phyloP scores from a whole-genome alignment of 2,113 vertebrate species.

The Bufo bufo region DNA sequence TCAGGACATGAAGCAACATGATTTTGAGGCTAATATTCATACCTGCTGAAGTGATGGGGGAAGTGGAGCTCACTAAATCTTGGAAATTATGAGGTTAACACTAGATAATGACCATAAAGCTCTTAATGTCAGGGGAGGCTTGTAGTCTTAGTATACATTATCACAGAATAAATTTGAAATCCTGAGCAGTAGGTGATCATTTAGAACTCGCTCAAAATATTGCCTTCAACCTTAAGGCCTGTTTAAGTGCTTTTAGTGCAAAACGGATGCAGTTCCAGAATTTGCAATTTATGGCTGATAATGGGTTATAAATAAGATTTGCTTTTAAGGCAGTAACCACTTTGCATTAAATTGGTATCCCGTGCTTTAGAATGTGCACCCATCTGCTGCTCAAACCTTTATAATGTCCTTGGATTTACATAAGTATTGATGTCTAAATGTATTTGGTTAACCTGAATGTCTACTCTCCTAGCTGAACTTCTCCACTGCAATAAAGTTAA shows the following conservation, averaged over 20 bases:
- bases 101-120: neutral
- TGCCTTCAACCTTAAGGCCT: neutral
- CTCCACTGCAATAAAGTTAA: neutral
- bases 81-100: neutral
- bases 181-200: neutral
- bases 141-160: neutral
- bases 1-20: neutral
- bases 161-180: neutral
- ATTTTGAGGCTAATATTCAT: neutral
- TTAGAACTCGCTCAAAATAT: neutral
- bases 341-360: neutral
- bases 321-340: slow-evolving; percentile 13
- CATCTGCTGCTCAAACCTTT: neutral
- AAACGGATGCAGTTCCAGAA: neutral
- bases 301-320: neutral
- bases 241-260: slow-evolving; percentile 8
- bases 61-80: neutral
- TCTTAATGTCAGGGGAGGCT: neutral
- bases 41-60: neutral
- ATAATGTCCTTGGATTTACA: neutral
- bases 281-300: slow-evolving; percentile 11
- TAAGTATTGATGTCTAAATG: neutral
- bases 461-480: neutral
- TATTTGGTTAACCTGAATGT: neutral
- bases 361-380: neutral